These are phyloP conservation scores for Drosophila nr. perissopoda DNA, from an alignment of 2,888 invertebrate species.

Conservation along the genomic window DNA sequence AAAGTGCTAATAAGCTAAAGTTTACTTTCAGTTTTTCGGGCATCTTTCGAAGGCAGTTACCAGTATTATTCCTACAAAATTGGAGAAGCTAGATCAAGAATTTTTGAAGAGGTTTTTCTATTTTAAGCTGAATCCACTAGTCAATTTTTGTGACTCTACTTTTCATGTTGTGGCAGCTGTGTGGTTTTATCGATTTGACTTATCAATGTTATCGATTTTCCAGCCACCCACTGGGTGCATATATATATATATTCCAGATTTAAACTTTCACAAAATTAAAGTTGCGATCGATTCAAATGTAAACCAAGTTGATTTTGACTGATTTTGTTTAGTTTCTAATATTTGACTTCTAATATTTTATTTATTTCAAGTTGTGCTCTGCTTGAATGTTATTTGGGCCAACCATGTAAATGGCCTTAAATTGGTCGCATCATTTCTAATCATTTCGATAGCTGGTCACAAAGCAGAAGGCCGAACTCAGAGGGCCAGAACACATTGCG, in stretches of 20 bases:
- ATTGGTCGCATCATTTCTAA: constrained; percentile 40
- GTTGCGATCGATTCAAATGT: neutral
- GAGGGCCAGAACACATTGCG: constrained; percentile 10
- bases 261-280: neutral
- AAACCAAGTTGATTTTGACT: neutral
- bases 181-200: neutral
- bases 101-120: neutral
- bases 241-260: neutral
- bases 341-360: neutral
- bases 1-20: rapidly evolving
- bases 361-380: constrained; percentile 12
- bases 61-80: neutral
- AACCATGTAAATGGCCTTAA: constrained; percentile 56
- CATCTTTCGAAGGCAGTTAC: neutral
- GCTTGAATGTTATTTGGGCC: constrained; percentile 50
- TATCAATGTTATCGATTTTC: neutral
- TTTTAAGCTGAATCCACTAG: neutral
- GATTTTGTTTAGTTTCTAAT: neutral
- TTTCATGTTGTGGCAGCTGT: neutral
- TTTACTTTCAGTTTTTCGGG: rapidly evolving
- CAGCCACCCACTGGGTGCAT: too few species aligned
- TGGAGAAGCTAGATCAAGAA: neutral
- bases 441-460: constrained; percentile 8
- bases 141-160: neutral
- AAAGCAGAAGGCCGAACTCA: neutral